phyloP scores from a whole-genome alignment of 2,888 invertebrate genomes.

The Drosophila meridionalis region DNA sequence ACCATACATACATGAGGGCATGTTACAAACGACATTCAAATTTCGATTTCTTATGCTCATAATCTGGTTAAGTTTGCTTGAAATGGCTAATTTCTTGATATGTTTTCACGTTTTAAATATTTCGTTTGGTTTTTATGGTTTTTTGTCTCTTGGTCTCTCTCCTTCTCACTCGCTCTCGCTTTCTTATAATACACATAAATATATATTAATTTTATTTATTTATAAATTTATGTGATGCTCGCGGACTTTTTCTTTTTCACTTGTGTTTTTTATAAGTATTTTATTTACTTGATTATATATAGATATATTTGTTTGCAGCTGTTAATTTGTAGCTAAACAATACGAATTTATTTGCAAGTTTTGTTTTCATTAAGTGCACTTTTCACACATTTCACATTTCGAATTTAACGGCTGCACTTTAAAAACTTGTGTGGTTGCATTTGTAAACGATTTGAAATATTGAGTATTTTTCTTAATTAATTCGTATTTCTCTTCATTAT shows the following conservation, averaged over 20 bases:
- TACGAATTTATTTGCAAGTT: constrained; percentile 12
- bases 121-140: constrained; percentile 28
- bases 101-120: constrained; percentile 57
- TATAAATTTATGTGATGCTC: constrained; percentile 64
- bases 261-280: constrained; percentile 26
- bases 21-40: constrained; percentile 7
- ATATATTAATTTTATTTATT: constrained; percentile 73
- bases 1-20: constrained; percentile 9
- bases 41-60: constrained; percentile 7
- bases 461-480: constrained; percentile 17
- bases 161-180: not conserved
- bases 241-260: constrained; percentile 10
- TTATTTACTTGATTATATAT: constrained; percentile 19
- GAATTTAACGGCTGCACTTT: not conserved
- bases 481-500: constrained; percentile 12
- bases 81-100: constrained; percentile 61
- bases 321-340: not conserved
- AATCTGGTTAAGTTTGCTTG: constrained; percentile 26
- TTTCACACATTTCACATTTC: constrained; percentile 12
- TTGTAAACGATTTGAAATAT: constrained; percentile 33
- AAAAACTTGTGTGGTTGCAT: constrained; percentile 2
- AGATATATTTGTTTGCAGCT: constrained; percentile 9
- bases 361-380: not conserved
- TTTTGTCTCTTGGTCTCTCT: constrained; percentile 14
- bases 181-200: constrained; percentile 20